phyloP scores from a whole-genome alignment of 2,113 vertebrate genomes.

The Dasypus novemcinctus region DNA sequence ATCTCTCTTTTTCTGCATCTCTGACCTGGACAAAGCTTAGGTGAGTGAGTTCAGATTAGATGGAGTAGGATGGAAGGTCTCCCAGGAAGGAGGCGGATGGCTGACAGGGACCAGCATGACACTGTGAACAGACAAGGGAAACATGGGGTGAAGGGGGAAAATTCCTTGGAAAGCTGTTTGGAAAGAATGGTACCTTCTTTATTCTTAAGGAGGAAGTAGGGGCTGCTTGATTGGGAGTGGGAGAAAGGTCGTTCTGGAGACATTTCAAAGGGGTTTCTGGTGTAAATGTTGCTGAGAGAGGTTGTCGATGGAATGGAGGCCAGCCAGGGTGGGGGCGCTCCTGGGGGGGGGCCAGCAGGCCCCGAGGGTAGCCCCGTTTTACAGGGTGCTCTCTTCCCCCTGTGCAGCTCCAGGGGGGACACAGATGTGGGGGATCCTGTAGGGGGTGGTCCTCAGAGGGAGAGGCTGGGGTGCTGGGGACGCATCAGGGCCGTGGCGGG shows the following conservation, averaged over 20 bases:
- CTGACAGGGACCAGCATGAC: background rate
- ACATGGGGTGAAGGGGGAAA: background rate
- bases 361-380: background rate
- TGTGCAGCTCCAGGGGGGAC: too few relatives aligned
- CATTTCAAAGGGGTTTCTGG: background rate
- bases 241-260: background rate
- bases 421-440: fast-evolving
- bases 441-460: background rate
- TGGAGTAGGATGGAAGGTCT: background rate
- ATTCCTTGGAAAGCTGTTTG: background rate
- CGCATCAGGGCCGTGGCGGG: background rate
- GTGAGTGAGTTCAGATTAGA: background rate
- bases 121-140: background rate
- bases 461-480: background rate
- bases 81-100: background rate
- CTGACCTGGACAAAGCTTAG: background rate
- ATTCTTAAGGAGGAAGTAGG: background rate
- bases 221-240: background rate
- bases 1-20: background rate
- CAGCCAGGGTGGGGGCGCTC: too few relatives aligned
- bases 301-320: background rate
- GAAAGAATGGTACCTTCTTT: background rate
- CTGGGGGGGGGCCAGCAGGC: too few relatives aligned
- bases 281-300: background rate
- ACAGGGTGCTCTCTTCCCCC: background rate